Conservation (phyloP, 1,140 invertebrate genomes). For the Hestina assimilis region DNA sequence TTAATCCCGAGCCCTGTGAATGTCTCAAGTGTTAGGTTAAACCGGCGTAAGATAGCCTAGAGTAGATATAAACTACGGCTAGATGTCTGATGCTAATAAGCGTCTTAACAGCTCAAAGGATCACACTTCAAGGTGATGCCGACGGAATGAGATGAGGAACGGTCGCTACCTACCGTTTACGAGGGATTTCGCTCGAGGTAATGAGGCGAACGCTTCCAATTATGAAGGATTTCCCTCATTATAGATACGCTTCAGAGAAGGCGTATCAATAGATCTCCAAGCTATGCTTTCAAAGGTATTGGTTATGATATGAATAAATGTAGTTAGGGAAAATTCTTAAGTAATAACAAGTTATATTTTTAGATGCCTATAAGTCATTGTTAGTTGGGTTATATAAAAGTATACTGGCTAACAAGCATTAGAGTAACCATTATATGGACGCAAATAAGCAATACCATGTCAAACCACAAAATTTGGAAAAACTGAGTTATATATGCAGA, state of each 20-base stretch:
- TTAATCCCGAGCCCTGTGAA: background rate
- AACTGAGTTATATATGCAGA: too few species aligned
- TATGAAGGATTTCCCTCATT: constrained; percentile 25
- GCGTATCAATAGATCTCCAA: background rate
- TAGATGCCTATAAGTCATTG: too few species aligned
- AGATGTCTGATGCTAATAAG: constrained; percentile 26
- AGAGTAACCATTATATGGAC: too few species aligned
- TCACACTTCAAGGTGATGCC: constrained; percentile 31
- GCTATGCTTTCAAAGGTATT: background rate
- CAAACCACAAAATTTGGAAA: too few species aligned
- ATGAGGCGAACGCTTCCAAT: constrained; percentile 19
- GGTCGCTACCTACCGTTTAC: constrained; percentile 20
- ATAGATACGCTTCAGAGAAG: background rate
- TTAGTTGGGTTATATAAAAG: too few species aligned
- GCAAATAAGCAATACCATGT: too few species aligned
- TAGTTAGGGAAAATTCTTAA: background rate
- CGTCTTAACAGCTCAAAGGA: constrained; percentile 31
- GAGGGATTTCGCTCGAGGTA: constrained; percentile 21
- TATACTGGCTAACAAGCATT: too few species aligned
- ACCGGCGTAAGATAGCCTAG: background rate
- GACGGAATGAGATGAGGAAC: constrained; percentile 18
- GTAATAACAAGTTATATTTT: too few species aligned
- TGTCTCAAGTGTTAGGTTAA: background rate
- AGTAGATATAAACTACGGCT: constrained; percentile 18
- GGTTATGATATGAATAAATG: background rate